A percentile compares a stretch with the other conserved stretches of the same genome.
Conservation (phyloP, 2,113 vertebrate genomes). For the Dasypus novemcinctus region DNA sequence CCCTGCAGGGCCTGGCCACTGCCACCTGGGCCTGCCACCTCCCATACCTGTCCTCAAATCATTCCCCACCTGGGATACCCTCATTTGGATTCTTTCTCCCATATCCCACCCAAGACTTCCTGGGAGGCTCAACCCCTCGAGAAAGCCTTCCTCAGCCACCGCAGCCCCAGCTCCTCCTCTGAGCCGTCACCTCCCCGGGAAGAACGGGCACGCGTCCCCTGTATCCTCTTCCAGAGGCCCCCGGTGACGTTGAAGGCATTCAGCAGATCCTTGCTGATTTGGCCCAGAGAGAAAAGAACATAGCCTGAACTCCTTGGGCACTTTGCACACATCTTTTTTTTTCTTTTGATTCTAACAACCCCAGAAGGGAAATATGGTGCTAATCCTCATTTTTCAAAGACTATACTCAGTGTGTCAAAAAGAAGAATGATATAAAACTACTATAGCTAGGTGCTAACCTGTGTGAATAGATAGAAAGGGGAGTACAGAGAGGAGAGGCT, state of each 20-base stretch:
- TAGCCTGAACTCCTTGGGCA: neutral
- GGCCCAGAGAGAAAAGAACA: neutral
- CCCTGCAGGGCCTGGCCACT: neutral
- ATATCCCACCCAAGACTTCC: too few relatives aligned
- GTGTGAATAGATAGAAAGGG: neutral
- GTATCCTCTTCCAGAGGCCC: neutral
- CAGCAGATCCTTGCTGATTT: too few relatives aligned
- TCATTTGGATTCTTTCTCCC: neutral
- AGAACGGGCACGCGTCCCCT: neutral
- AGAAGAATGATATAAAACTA: neutral
- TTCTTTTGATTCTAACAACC: neutral
- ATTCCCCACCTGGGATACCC: neutral
- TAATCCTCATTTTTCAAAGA: neutral
- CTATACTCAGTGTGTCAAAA: neutral
- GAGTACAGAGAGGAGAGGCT: accelerated
- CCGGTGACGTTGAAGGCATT: neutral
- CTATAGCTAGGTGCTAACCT: neutral
- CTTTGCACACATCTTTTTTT: neutral
- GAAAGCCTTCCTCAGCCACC: neutral
- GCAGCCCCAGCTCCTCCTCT: neutral
- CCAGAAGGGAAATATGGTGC: neutral
- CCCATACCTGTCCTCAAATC: accelerated
- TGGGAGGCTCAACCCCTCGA: neutral
- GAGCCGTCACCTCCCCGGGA: neutral
- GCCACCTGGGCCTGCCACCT: neutral